Base-by-base conservation (phyloP, 92 coral and sea anemone genomes). In the Phenganax stokvisi region DNA sequence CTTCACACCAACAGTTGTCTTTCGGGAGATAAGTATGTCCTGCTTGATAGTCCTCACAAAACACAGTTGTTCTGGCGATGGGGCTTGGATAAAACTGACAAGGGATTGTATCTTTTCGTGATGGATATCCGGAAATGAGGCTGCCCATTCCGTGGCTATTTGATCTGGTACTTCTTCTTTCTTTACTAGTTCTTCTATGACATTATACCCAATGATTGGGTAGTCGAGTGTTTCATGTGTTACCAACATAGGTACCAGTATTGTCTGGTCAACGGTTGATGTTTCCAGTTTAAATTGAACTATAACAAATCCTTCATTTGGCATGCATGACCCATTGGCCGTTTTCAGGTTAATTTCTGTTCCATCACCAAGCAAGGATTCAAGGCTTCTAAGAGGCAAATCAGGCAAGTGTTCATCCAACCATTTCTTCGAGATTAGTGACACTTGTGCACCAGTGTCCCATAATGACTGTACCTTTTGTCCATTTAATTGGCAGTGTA, bases 171-270 rank as follows among this genome's bases (percentile, higher is more conserved):
- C 62, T 47, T 57, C 54, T 7, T 68, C 12, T n/a, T 28, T 58
- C 47, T 66, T 82, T n/a, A 82, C 83, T 47, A 86, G 52, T 82
- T 86, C 82, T 77, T 86, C 89, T 30, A 82, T 86, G 10, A 86
- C 86, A 76, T 86, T 86, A 57, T 74, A 86, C 56, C 86, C 86
- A 77, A 76, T 76, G 69, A 76, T 76, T 59, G 80, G 69, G 20
- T 77, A 15, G 29, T 73, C 77, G 55, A 73, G 77, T 73, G 25
- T 73, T 73, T 73, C 77, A 6, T 53, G 54, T 51, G 77, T 73
- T 59, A 73, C 77, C 51, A 73, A 11, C 77, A 73, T 73, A 51
- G 77, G 77, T 51, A 73, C 77, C 11, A 73, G 10, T 51, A 73
- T 53, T 73, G 77, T 73, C 51, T 30, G 13, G 25, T 73, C 59